phyloP scores from a whole-genome alignment of 2,888 invertebrate genomes.

The Toxonevra muliebris region DNA sequence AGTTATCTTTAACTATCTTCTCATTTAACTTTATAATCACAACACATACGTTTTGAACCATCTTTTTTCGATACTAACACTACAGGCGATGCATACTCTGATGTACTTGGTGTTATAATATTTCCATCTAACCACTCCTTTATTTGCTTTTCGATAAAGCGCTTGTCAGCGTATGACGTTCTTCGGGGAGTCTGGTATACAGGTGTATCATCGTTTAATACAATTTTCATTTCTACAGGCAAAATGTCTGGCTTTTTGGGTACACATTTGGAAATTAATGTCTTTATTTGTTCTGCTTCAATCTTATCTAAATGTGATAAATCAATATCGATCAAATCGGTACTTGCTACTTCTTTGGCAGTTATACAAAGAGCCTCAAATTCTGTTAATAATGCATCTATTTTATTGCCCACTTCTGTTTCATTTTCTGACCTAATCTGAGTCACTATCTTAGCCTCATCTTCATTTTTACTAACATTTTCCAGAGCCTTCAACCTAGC shows the following conservation, averaged over 20 bases:
- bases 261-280: not conserved
- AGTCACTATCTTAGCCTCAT: too few species aligned
- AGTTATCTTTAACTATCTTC: conserved; percentile 34
- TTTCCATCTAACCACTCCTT: conserved; percentile 50
- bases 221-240: conserved; percentile 20
- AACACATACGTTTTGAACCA: conserved; percentile 31
- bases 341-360: too few species aligned
- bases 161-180: conserved; percentile 28
- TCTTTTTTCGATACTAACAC: conserved; percentile 36
- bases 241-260: not conserved
- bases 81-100: conserved; percentile 50
- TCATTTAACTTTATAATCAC: conserved; percentile 38
- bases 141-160: conserved; percentile 46
- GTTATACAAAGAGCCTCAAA: conserved; percentile 11
- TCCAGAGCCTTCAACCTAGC: too few species aligned
- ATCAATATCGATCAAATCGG: not conserved
- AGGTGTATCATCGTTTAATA: conserved; percentile 22
- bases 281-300: not conserved
- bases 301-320: not conserved
- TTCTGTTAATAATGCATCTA: not conserved
- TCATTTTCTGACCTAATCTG: too few species aligned
- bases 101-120: conserved; percentile 49
- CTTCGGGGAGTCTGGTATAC: conserved; percentile 32
- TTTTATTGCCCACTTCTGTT: too few species aligned
- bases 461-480: too few species aligned